These are phyloP conservation scores for Pelecanoides urinatrix DNA, from an alignment of 2,113 vertebrate genomes.

Conservation along the genomic window DNA sequence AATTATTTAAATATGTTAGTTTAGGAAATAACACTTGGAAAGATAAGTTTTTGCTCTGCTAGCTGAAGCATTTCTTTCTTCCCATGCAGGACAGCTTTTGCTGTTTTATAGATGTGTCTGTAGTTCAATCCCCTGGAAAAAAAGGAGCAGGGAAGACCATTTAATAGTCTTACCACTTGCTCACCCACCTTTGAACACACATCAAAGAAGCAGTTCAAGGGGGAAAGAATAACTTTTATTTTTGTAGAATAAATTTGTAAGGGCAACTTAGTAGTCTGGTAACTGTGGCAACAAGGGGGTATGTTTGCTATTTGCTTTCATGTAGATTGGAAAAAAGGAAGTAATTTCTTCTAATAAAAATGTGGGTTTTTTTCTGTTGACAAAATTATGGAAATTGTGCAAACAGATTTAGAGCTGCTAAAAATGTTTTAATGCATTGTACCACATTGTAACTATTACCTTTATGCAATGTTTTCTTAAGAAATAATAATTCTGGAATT, in stretches of 20 bases:
- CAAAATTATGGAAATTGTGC: slow-evolving; percentile 15
- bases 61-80: neutral
- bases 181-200: slow-evolving; percentile 52
- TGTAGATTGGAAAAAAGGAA: slow-evolving; percentile 3
- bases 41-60: neutral
- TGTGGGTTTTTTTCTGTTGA: neutral
- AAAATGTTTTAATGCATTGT: neutral
- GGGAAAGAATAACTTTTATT: neutral
- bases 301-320: slow-evolving; percentile 38
- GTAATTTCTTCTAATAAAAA: slow-evolving; percentile 1
- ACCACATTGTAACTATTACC: neutral
- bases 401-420: neutral
- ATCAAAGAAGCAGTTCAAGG: slow-evolving; percentile 43
- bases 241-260: slow-evolving; percentile 29
- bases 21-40: neutral
- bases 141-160: neutral
- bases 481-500: neutral
- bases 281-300: slow-evolving; percentile 45
- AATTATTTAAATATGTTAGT: neutral
- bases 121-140: neutral
- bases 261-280: neutral
- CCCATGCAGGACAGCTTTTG: neutral
- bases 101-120: neutral
- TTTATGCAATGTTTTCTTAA: neutral
- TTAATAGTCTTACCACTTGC: slow-evolving; percentile 12